phyloP scores from a whole-genome alignment of 2,113 vertebrate genomes.

The Chroicocephalus ridibundus region DNA sequence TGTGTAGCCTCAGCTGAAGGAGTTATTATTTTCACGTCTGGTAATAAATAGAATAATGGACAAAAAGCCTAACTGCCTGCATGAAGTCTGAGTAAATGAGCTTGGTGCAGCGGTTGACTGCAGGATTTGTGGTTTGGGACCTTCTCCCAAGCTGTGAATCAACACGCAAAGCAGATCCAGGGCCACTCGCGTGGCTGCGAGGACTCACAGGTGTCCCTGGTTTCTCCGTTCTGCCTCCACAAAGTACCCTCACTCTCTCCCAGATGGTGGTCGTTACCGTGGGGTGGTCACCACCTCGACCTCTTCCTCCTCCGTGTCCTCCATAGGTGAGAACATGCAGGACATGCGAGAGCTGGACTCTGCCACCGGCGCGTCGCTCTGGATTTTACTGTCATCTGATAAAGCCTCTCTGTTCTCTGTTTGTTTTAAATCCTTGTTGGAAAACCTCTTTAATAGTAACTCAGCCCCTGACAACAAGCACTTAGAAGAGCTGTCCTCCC shows the following conservation, averaged over 20 bases:
- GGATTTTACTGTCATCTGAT: neutral
- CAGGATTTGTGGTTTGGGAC: slow-evolving; percentile 24
- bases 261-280: neutral
- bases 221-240: neutral
- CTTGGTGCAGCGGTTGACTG: neutral
- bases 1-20: neutral
- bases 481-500: neutral
- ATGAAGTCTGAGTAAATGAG: neutral
- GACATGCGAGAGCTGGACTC: accelerated
- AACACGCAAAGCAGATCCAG: neutral
- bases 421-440: neutral
- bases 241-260: neutral
- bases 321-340: neutral
- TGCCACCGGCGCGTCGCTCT: neutral
- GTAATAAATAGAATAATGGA: slow-evolving; percentile 14
- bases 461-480: neutral
- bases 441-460: neutral
- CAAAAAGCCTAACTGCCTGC: neutral
- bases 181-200: neutral
- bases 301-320: neutral
- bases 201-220: neutral
- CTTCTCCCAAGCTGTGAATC: slow-evolving; percentile 28
- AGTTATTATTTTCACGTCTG: neutral
- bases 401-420: neutral
- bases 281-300: neutral